Evolutionary conservation across 2,113 vertebrate species (phyloP), one percentile per base, ranked within the genome.

Genomic region (Todiramphus saurophagus): DNA sequence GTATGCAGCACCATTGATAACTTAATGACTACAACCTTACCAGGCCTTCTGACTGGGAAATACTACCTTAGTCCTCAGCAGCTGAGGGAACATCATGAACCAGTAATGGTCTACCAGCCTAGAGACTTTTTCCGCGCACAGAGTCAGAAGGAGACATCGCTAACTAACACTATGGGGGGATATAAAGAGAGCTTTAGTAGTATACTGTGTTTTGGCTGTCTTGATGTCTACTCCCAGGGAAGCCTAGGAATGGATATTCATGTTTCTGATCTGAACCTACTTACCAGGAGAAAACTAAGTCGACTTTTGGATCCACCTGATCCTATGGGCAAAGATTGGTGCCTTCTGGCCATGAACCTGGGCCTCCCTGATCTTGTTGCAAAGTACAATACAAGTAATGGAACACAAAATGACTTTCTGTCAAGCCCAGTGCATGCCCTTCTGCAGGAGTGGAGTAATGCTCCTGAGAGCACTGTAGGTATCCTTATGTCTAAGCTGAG

Each of bases 1-100:
- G 97, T 99, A 55, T 99, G 99, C 85, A 99, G 99, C 88, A 99
- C 99, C 89, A 98, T 99, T 16, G 99, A 99, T 97, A 99, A 98
- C 60, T 98, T 99, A 92, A 98, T 99, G 96, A 97, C 99, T 77
- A 98, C 99, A 96, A 99, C 99, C 1, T 97, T 99, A 58, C 99
- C 99, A 0, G 99, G 99, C 31, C 98, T 99, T 94, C 94, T 99
- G 86, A 99, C 99, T 0, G 99, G 99, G 80, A 99, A 99, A 75
- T 99, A 99, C 93, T 99, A 99, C 97, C 98, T 99, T 94, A 99
- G 99, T 83, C 99, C 99, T 46, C 99, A 99, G 98, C 99, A 99
- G 97, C 98, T 99, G 92, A 98, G 99, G 67, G 99, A 99, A 89
- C 99, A 98, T 95, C 99, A 99, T 17, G 99, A 99, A 58, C 99